These are phyloP conservation scores for Isurus oxyrinchus DNA, from an alignment of 2,113 vertebrate species.

Conservation along the genomic window DNA sequence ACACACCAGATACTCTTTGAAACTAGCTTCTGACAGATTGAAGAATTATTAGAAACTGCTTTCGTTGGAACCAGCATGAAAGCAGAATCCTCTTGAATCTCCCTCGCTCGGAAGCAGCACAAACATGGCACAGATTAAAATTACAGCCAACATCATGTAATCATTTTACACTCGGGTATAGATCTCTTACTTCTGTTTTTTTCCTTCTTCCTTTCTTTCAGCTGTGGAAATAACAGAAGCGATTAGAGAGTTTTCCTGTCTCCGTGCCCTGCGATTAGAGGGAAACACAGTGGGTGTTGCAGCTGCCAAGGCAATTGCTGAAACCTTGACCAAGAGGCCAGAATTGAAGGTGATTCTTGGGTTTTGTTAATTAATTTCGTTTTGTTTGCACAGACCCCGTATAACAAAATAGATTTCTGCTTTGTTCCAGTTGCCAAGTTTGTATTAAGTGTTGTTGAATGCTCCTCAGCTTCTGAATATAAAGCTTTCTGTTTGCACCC, in stretches of 20 bases:
- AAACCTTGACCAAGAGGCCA: not conserved
- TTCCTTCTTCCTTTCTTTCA: not conserved
- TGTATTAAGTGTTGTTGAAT: not conserved
- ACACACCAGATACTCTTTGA: not conserved
- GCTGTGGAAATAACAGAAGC: not conserved
- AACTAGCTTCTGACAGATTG: not conserved
- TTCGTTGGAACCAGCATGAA: not conserved
- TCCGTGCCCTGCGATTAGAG: not conserved
- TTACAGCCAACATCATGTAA: not conserved
- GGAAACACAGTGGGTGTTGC: not conserved
- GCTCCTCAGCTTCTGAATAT: not conserved
- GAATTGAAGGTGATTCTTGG: not conserved
- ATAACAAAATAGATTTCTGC: not conserved
- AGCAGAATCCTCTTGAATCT: not conserved
- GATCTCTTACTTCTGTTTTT: not conserved
- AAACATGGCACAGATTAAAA: not conserved
- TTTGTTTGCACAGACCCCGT: not conserved
- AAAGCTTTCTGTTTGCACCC: not conserved
- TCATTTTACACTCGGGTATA: not conserved
- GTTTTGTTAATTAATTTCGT: not conserved
- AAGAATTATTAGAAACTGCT: not conserved
- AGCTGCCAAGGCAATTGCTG: not conserved
- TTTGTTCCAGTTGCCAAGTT: not conserved
- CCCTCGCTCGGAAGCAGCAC: not conserved
- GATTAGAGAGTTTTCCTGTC: not conserved